Percentiles rank a stretch among this genome's conserved stretches.
Evolutionary conservation across 1,140 invertebrate species (phyloP).

Genomic region (Drosophila sproati): DNA sequence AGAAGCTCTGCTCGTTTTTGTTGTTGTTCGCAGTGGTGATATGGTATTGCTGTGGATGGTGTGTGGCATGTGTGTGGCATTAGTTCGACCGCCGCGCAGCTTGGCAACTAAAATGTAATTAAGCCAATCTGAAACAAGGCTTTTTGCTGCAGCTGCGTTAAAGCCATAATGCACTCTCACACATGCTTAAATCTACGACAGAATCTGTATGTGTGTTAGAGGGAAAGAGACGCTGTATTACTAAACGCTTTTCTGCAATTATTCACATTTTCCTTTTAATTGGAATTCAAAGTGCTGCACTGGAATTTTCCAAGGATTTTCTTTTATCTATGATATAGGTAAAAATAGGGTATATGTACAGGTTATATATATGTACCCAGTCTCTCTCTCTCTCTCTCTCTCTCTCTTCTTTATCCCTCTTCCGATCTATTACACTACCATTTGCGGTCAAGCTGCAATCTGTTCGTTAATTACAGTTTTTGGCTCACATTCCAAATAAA

Average conservation of each 20-base stretch:
- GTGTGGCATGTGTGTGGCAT: slow-evolving; percentile 35
- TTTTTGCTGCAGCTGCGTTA: slow-evolving; percentile 69
- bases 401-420: not conserved
- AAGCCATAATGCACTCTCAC: slow-evolving; percentile 41
- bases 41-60: slow-evolving; percentile 1
- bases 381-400: not conserved
- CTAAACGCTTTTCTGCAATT: slow-evolving; percentile 84
- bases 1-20: slow-evolving; percentile 58
- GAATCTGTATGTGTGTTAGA: not conserved
- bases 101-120: slow-evolving; percentile 81
- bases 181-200: slow-evolving; percentile 7
- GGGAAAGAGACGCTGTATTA: slow-evolving; percentile 46
- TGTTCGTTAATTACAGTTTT: slow-evolving; percentile 4
- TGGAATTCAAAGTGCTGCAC: slow-evolving; percentile 82
- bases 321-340: too few species aligned
- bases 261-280: slow-evolving; percentile 84
- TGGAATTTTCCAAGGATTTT: slow-evolving; percentile 17
- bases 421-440: not conserved
- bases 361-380: too few species aligned
- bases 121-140: slow-evolving; percentile 79
- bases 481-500: slow-evolving; percentile 12
- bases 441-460: not conserved
- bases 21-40: slow-evolving; percentile 40
- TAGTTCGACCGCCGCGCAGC: slow-evolving; percentile 50
- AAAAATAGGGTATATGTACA: not conserved